Conservation (phyloP, 2,888 invertebrate species). For the Yponomeuta plumbellus region DNA sequence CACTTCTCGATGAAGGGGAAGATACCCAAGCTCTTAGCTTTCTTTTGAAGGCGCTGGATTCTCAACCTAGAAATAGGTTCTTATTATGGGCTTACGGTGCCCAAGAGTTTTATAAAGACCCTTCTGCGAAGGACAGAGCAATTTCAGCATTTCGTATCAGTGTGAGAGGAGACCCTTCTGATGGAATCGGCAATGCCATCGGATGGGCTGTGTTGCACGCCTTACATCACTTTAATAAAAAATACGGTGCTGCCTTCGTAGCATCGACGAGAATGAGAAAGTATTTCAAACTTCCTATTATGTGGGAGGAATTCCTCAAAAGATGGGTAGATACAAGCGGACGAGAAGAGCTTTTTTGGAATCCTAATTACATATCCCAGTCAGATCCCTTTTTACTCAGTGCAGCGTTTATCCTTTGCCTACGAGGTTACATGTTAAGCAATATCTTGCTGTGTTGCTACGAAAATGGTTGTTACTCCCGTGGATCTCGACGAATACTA, state of each 20-base stretch:
- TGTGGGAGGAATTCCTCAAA: slow-evolving; percentile 50
- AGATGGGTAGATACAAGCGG: slow-evolving; percentile 57
- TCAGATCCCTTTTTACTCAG: slow-evolving; percentile 54
- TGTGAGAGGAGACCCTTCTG: slow-evolving; percentile 53
- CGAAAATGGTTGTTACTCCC: slow-evolving; percentile 43
- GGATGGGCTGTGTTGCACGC: slow-evolving; percentile 65
- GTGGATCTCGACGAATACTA: slow-evolving; percentile 36
- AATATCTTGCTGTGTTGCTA: slow-evolving; percentile 49
- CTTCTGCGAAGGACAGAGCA: slow-evolving; percentile 34
- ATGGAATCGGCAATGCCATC: slow-evolving; percentile 56
- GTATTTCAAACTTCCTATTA: slow-evolving; percentile 44
- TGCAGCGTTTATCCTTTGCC: slow-evolving; percentile 64
- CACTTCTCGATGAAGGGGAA: slow-evolving; percentile 48
- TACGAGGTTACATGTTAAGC: slow-evolving; percentile 54
- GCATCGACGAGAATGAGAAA: slow-evolving; percentile 61
- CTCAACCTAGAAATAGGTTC: slow-evolving; percentile 49
- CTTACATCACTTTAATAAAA: slow-evolving; percentile 43
- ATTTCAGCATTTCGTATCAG: slow-evolving; percentile 57
- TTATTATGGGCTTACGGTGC: slow-evolving; percentile 58
- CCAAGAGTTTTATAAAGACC: slow-evolving; percentile 46
- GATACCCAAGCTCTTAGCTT: slow-evolving; percentile 43
- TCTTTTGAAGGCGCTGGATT: slow-evolving; percentile 42
- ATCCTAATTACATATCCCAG: slow-evolving; percentile 39
- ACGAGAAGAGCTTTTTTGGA: slow-evolving; percentile 60
- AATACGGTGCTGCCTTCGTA: slow-evolving; percentile 48